Percentiles rank a stretch among this genome's conserved stretches.
Evolutionary conservation across 1,140 invertebrate genomes (phyloP).

Genomic region (Platorchestia sp.): DNA sequence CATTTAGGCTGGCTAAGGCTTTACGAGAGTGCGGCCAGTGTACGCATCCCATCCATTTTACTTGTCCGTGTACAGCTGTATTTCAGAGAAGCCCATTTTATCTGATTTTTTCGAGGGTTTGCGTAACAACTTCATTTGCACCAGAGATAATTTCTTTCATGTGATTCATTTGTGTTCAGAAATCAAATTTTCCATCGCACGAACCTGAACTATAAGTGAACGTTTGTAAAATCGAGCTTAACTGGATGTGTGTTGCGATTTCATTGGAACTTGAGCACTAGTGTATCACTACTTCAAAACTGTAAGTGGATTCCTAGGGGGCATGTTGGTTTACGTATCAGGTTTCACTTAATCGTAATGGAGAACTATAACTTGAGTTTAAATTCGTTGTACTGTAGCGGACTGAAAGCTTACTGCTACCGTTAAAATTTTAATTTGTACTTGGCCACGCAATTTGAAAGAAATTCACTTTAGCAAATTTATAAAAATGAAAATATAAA

Average conservation of each 20-base stretch:
- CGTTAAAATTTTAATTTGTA: too few relatives aligned
- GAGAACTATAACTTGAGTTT: too few relatives aligned
- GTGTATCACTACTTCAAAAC: neutral
- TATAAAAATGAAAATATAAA: too few relatives aligned
- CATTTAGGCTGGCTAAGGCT: slow-evolving; percentile 22
- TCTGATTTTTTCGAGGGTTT: neutral
- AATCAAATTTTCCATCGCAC: neutral
- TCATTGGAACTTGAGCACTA: neutral
- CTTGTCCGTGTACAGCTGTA: neutral
- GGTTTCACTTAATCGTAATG: too few relatives aligned
- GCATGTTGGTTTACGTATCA: too few relatives aligned
- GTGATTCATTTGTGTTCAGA: neutral
- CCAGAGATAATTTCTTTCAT: neutral
- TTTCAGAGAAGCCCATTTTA: neutral
- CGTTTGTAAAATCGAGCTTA: neutral
- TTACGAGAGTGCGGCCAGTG: neutral
- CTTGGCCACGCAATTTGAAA: too few relatives aligned
- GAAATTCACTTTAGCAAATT: too few relatives aligned
- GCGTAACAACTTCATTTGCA: neutral
- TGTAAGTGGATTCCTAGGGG: too few relatives aligned
- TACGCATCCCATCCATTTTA: neutral
- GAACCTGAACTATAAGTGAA: neutral
- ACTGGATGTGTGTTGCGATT: neutral
- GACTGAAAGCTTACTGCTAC: too few relatives aligned
- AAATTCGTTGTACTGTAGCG: too few relatives aligned